These are phyloP conservation scores for Pycnomerus fuliginosus DNA, from an alignment of 2,888 invertebrate genomes.

Conservation along the genomic window DNA sequence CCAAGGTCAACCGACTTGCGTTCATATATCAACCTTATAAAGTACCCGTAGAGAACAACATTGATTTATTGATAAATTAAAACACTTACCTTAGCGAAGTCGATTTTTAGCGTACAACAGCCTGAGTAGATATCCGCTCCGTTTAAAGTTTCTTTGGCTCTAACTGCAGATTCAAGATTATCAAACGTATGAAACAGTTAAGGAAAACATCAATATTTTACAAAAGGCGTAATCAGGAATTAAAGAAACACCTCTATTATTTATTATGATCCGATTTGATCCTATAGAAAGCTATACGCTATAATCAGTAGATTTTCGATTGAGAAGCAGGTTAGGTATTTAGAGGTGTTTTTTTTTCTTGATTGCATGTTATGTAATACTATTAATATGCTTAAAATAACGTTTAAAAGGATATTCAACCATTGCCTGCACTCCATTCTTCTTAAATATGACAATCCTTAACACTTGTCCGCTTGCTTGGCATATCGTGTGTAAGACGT, in stretches of 20 bases:
- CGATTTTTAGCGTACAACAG: conserved; percentile 98
- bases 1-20: too few relatives aligned
- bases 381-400: conserved; percentile 2
- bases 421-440: conserved; percentile 98
- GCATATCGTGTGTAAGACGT: conserved; percentile 97
- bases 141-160: conserved; percentile 93
- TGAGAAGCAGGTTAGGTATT: too few relatives aligned
- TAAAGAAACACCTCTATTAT: conserved; percentile 1
- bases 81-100: conserved; percentile 92
- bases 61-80: too few relatives aligned
- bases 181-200: conserved; percentile 80
- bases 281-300: too few relatives aligned
- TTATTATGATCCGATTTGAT: too few relatives aligned
- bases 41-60: too few relatives aligned
- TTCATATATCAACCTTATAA: too few relatives aligned
- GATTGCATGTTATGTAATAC: too few relatives aligned
- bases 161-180: conserved; percentile 86
- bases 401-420: conserved; percentile 89
- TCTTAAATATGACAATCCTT: conserved; percentile 98
- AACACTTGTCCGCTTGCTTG: conserved; percentile 92
- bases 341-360: neutral
- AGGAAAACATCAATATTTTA: conserved; percentile 52
- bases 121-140: conserved; percentile 99
- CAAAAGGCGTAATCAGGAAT: neutral
- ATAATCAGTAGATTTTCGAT: too few relatives aligned